A percentile compares a stretch with the other conserved stretches of the same genome.
Evolutionary conservation across 2,888 invertebrate genomes (phyloP).

Genomic region (Spodoptera littoralis): DNA sequence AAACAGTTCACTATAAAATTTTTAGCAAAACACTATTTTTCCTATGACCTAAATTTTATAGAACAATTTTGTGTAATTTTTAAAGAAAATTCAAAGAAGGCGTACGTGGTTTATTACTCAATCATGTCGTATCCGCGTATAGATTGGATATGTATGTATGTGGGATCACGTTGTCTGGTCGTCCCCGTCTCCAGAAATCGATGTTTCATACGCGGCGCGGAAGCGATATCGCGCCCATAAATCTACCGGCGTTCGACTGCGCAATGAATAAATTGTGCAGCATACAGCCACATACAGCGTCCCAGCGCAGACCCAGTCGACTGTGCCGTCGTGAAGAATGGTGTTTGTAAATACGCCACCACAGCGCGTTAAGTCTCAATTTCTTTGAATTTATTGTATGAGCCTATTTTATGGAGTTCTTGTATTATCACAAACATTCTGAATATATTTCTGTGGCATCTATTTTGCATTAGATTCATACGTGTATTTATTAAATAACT

Average conservation of each 20-base stretch:
- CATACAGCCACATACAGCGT: conserved; percentile 25
- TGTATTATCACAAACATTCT: conserved; percentile 18
- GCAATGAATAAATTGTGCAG: conserved; percentile 62
- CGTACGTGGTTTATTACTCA: too few relatives aligned
- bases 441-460: conserved; percentile 7
- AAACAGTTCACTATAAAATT: not conserved
- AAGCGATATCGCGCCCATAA: conserved; percentile 57
- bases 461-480: not conserved
- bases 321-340: conserved; percentile 53
- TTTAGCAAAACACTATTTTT: not conserved
- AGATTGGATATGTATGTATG: not conserved
- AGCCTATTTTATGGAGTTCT: conserved; percentile 38
- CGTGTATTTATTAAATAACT: too few relatives aligned
- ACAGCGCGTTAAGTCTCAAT: conserved; percentile 51
- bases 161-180: too few relatives aligned
- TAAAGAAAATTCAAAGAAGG: too few relatives aligned
- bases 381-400: conserved; percentile 50
- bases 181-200: conserved; percentile 51
- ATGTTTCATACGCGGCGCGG: conserved; percentile 58
- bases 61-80: too few relatives aligned
- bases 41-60: too few relatives aligned
- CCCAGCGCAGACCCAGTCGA: conserved; percentile 38
- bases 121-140: too few relatives aligned
- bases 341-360: conserved; percentile 56
- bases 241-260: conserved; percentile 51